Evolutionary conservation across 2,797 vertebrate genomes (phyloP).

Genomic region (Coranthus polyacanthus): DNA sequence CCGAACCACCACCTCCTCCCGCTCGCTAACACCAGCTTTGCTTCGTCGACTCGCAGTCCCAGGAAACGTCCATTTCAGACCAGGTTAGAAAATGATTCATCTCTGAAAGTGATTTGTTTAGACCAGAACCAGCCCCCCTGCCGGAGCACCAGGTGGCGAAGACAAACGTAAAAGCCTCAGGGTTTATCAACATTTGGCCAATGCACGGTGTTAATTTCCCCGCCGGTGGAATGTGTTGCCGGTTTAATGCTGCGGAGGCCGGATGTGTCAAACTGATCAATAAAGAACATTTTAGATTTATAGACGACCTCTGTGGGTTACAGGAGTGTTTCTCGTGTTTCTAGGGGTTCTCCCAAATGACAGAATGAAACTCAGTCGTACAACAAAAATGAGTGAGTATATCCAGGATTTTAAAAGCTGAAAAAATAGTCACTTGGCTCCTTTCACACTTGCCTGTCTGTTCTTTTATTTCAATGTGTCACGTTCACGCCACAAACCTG

Average conservation of each 20-base stretch:
- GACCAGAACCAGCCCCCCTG: background rate
- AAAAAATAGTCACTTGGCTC: no score
- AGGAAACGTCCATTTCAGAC: conserved; percentile 25
- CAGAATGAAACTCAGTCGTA: no score
- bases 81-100: conserved; percentile 23
- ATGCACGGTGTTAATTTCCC: conserved; percentile 48
- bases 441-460: no score
- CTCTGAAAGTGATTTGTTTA: background rate
- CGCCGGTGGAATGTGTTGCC: conserved; percentile 39
- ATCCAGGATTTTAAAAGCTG: no score
- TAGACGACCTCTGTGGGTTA: conserved; percentile 3
- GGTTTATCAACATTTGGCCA: conserved; percentile 49
- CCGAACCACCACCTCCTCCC: conserved; percentile 1
- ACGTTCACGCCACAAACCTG: no score
- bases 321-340: no score
- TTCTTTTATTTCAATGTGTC: no score
- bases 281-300: conserved; percentile 28
- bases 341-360: no score
- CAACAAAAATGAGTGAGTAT: no score
- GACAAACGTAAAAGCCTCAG: conserved; percentile 29
- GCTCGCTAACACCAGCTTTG: conserved; percentile 3
- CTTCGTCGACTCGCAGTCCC: conserved; percentile 21
- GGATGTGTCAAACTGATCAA: conserved; percentile 38
- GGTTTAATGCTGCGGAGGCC: conserved; percentile 28
- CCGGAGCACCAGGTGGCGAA: conserved; percentile 20